Base-by-base conservation (phyloP, 2,797 vertebrate genomes). In the Podargus strigoides region DNA sequence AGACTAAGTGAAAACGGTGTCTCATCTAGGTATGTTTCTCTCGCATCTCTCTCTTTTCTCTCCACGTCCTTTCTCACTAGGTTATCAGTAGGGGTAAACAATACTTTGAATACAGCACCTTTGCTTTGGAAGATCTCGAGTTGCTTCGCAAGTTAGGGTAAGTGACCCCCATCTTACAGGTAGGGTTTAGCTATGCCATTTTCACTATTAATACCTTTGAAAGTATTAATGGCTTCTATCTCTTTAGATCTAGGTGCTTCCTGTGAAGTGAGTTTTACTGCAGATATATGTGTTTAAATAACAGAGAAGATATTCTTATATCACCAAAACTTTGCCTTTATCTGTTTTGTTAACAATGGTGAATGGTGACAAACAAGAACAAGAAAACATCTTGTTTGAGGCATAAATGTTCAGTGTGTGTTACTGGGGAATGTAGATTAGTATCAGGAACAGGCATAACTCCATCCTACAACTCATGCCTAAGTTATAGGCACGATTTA, bases 91-190 rank as follows among this genome's bases (percentile, higher is more conserved):
- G 69, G 62, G 26, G 20, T 66, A 86, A 89, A 14, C 36, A 47
- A 6, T 80, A 72, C 49, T 83, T 68, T 37, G 69, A 60, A 56
- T 50, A 39, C 53, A 62, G 12, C 59, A n/a, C n/a, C 30, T 62
- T 90, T 75, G 50, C 62, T 73, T 27, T 85, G 73, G 94, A 77
- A 83, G 87, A 72, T 68, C 58, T 93, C 4, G 23, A 86, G 47
- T 58, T 88, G 46, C 82, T 81, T 94, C 91, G 75, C 13, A 68
- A 58, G 56, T 34, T 88, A 88, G 93, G 94, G 96, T 96, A 95
- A 96, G 96, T 95, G 80, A 62, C 47, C 27, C 22, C 24, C 9
- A 20, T 17, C 3, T 50, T 49, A 12, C 6, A 24, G 41, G 2
- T 5, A 74, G 70, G 55, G 46, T 9, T 79, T 55, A 46, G 7